Conservation (phyloP, 2,888 invertebrate species). For the Fabriciana adippe region DNA sequence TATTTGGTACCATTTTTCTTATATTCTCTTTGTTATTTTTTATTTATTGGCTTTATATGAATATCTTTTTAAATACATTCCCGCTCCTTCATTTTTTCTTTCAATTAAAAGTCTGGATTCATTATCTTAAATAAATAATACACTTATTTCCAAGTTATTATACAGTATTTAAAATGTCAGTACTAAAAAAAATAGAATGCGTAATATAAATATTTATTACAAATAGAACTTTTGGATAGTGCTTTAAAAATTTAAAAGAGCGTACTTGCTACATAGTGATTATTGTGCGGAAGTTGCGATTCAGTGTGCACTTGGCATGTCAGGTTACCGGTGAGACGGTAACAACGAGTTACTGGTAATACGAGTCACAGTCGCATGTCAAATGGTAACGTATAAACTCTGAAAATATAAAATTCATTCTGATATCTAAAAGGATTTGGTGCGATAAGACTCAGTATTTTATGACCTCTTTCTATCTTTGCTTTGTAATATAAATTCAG, state of each 20-base stretch:
- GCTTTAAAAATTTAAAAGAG: slow-evolving; percentile 33
- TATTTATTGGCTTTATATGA: no score
- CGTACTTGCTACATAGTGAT: slow-evolving; percentile 36
- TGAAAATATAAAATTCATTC: slow-evolving; percentile 27
- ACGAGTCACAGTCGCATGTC: slow-evolving; percentile 51
- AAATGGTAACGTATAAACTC: slow-evolving; percentile 45
- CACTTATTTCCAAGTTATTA: no score
- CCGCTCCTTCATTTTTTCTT: no score
- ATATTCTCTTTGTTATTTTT: no score
- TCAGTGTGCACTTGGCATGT: slow-evolving; percentile 48
- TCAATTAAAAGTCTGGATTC: no score
- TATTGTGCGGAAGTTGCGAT: slow-evolving; percentile 38
- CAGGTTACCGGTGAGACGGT: slow-evolving; percentile 45
- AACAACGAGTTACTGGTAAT: slow-evolving; percentile 9
- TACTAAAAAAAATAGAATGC: background rate
- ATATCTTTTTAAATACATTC: no score
- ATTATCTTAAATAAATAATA: no score
- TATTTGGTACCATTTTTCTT: no score
- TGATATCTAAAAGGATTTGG: slow-evolving; percentile 27
- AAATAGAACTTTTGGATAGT: slow-evolving; percentile 20
- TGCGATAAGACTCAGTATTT: slow-evolving; percentile 32
- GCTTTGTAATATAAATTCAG: slow-evolving; percentile 11
- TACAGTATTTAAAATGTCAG: no score
- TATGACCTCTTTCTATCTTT: slow-evolving; percentile 20
- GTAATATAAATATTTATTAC: slow-evolving; percentile 1